phyloP scores from a whole-genome alignment of 2,888 invertebrate genomes.

The Leptothorax acervorum region DNA sequence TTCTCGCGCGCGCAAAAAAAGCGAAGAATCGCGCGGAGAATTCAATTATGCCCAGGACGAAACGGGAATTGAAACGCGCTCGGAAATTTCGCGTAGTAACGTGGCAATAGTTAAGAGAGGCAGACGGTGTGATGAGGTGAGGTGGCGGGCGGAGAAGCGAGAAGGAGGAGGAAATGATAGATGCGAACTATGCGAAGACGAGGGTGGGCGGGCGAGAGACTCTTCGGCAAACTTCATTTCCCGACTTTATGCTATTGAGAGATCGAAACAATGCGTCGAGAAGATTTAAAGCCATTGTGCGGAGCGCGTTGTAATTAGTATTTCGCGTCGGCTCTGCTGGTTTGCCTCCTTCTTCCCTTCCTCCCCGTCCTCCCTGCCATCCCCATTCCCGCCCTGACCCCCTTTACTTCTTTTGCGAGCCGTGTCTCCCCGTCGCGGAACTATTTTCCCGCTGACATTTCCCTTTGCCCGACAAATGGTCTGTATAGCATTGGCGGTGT shows the following conservation, averaged over 20 bases:
- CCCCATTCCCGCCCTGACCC: neutral
- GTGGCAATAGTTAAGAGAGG: conserved; percentile 46
- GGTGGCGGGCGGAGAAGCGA: neutral
- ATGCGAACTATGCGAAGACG: conserved; percentile 41
- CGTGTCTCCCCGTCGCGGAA: conserved; percentile 37
- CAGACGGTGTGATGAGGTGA: conserved; percentile 21
- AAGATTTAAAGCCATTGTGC: conserved; percentile 53
- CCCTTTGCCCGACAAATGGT: conserved; percentile 8
- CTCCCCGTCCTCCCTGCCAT: neutral
- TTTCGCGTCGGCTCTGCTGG: conserved; percentile 28
- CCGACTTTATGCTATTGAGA: conserved; percentile 54
- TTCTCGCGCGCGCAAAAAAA: conserved; percentile 8
- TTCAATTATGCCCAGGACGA: conserved; percentile 51
- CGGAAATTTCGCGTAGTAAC: conserved; percentile 49
- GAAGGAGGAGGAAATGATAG: conserved; percentile 32
- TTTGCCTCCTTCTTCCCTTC: no score
- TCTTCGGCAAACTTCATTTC: conserved; percentile 62
- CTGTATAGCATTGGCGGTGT: neutral
- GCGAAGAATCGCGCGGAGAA: conserved; percentile 47
- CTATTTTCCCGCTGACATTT: conserved; percentile 25
- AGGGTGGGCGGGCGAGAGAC: conserved; percentile 15
- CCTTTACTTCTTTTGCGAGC: neutral
- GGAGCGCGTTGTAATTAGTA: conserved; percentile 53
- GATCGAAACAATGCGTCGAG: conserved; percentile 52
- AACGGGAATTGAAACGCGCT: conserved; percentile 55